Evolutionary conservation across 2,797 vertebrate genomes (phyloP), one percentile per base, ranked within the genome.

Genomic region (Pempheris klunzingeri): DNA sequence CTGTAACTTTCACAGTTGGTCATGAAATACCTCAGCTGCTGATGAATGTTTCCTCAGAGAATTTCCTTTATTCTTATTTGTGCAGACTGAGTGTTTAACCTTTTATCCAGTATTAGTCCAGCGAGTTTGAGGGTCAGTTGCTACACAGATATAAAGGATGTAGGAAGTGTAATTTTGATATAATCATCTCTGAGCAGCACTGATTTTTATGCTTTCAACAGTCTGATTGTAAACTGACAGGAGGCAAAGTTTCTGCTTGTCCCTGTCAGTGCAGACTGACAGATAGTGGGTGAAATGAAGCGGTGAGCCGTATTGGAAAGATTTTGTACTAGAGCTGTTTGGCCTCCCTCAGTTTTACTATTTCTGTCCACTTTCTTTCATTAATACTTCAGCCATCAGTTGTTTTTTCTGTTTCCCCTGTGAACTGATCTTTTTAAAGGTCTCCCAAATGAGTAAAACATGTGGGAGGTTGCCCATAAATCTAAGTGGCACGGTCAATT

Each of bases 1-100:
- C 85, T 88, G 81, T 44, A 80, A 87, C 82, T 91, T 92, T 92
- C 77, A 71, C 93, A 92, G 78, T 92, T 85, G 89, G 89, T 92
- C 78, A 55, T 30, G 41, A 93, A 91, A 92, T 91, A 72, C 87
- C 81, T 86, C 83, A 67, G 84, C 77, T 68, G 80, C 82, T 43
- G 75, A 88, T 84, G 81, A 83, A 87, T 71, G 68, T 76, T 77
- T 62, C 72, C 68, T 73, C 80, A 62, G 57, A 88, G 75, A 83
- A 80, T 81, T 70, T 78, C 57, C 59, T 71, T 67, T 30, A 53
- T 71, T 79, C 54, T 65, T 50, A 41, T 83, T 65, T 66, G 34
- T 54, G 67, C 70, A 80, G 41, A 57, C 59, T 14, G 26, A 69
- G 53, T 64, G 71, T 72, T 79, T 65, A 63, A 74, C 62, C 38